Percentiles rank a stretch among this genome's conserved stretches.
These are phyloP conservation scores for Taenioides sp. DNA, from an alignment of 2,797 vertebrate genomes.

Conservation along the genomic window DNA sequence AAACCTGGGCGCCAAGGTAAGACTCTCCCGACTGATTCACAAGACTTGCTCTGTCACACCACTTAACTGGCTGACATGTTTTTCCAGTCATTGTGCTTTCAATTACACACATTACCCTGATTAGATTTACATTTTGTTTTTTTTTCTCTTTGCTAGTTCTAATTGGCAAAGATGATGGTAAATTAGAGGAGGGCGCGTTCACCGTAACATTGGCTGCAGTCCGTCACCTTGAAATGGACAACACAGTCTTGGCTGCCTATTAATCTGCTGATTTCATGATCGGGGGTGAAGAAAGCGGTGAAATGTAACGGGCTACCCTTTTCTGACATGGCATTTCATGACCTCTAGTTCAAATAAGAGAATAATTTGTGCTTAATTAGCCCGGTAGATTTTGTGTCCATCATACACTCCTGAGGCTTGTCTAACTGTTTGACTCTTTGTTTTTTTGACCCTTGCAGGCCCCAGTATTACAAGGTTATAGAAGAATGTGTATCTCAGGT, in stretches of 20 bases:
- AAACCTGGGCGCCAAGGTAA: slow-evolving; percentile 54
- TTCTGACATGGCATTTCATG: slow-evolving; percentile 69
- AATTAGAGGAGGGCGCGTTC: slow-evolving; percentile 69
- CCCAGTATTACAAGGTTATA: slow-evolving; percentile 98
- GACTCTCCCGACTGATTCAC: slow-evolving; percentile 56
- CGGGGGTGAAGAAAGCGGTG: slow-evolving; percentile 66
- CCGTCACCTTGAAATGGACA: slow-evolving; percentile 79
- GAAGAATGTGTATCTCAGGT: slow-evolving; percentile 97
- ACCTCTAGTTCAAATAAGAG: slow-evolving; percentile 68
- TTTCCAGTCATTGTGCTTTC: slow-evolving; percentile 77
- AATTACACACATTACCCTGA: slow-evolving; percentile 79
- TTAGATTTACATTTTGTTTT: slow-evolving; percentile 80
- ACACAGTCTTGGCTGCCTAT: slow-evolving; percentile 45
- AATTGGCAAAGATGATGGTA: slow-evolving; percentile 82
- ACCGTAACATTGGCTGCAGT: slow-evolving; percentile 49
- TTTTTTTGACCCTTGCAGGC: slow-evolving; percentile 74
- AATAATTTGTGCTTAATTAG: slow-evolving; percentile 72
- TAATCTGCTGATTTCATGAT: slow-evolving; percentile 76
- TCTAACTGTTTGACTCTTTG: slow-evolving; percentile 61
- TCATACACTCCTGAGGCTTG: slow-evolving; percentile 51
- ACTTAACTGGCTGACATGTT: slow-evolving; percentile 68
- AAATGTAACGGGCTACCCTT: slow-evolving; percentile 65
- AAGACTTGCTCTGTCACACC: slow-evolving; percentile 54
- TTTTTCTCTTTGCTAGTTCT: slow-evolving; percentile 64
- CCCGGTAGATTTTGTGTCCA: slow-evolving; percentile 62